Evolutionary conservation across 2,113 vertebrate species (phyloP).

Genomic region (Cheilinus undulatus): DNA sequence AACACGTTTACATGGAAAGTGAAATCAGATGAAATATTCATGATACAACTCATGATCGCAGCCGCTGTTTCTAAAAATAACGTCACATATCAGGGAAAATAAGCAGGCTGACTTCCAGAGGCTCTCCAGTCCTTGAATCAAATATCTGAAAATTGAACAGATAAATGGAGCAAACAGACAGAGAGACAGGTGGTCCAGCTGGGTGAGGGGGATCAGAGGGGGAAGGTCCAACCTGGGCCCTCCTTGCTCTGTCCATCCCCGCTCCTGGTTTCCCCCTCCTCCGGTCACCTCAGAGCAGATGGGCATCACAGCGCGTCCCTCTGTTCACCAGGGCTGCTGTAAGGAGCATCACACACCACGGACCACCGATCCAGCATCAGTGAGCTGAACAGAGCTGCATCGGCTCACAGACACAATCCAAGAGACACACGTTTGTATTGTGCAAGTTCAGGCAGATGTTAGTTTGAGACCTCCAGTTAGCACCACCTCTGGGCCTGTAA

Average conservation of each 20-base stretch:
- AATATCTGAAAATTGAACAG: constrained; percentile 10
- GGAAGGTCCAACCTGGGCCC: constrained; percentile 48
- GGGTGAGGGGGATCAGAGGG: constrained; percentile 27
- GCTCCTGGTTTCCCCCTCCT: constrained; percentile 21
- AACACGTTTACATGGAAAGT: too few species aligned
- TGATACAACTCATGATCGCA: too few species aligned
- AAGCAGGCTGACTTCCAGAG: background rate
- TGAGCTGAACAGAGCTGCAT: constrained; percentile 17
- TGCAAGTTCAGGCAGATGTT: background rate
- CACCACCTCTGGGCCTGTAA: background rate
- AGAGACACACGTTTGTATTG: constrained; percentile 9
- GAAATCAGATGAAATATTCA: too few species aligned
- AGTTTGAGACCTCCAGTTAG: background rate
- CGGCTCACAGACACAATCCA: background rate
- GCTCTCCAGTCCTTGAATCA: background rate
- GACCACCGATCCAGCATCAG: constrained; percentile 49
- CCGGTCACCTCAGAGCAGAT: constrained; percentile 73
- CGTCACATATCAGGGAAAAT: too few species aligned
- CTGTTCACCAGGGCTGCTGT: constrained; percentile 57
- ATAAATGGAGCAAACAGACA: constrained; percentile 48
- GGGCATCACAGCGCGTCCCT: constrained; percentile 73
- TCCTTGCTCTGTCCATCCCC: background rate
- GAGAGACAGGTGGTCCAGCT: constrained; percentile 49
- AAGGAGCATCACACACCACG: constrained; percentile 34
- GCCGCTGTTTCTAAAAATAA: too few species aligned